Base-by-base conservation (phyloP, 37 sponge, comb jelly and placozoan genomes). In the Ianthella basta region DNA sequence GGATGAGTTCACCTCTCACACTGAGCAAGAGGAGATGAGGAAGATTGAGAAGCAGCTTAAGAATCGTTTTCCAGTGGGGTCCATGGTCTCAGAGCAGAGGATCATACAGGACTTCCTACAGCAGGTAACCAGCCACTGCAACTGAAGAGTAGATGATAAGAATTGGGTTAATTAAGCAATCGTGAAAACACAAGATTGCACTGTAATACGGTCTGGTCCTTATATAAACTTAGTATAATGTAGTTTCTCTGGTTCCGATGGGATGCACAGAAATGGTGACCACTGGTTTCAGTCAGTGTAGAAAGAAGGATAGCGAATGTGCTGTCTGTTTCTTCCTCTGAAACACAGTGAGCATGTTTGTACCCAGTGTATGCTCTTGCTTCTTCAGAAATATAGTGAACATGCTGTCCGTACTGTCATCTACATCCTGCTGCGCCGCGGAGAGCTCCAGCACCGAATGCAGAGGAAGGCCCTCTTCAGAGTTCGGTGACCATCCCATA, bases 401-500 rank as follows among this genome's bases (percentile, higher is more conserved):
- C 86, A 87, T 55, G 83, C 97, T 24, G 80, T 99, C 19, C 65
- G 60, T 66, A 95, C 94, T 1, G 97, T 99, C 23, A 69, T 99
- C 5, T 80, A 93, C 85, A 92, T 97, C 53, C 92, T 99, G 99
- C 83, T 99, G 81, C 68, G 94, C 25, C 55, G 99, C 37, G 99
- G 99, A 23, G 99, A 99, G 82, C 95, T 99, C 60, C 95, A 99
- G 67, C 99, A 99, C 77, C 82, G 97, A n/a, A 87, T 97, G 92
- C 99, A 99, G 82, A 91, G 99, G 54, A 99, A 99, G 66, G 99
- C 95, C 8, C 92, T 99, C 59, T 94, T 97, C 55, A 91, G 99
- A 75, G 91, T 95, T n/a, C 88, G 95, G 59, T 93, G 56, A 85
- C 16, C 25, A 3, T 60, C 25, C 12, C 50, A 44, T 8, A 44